phyloP scores from a whole-genome alignment of 2,888 invertebrate genomes.

The Tridacna crocea region DNA sequence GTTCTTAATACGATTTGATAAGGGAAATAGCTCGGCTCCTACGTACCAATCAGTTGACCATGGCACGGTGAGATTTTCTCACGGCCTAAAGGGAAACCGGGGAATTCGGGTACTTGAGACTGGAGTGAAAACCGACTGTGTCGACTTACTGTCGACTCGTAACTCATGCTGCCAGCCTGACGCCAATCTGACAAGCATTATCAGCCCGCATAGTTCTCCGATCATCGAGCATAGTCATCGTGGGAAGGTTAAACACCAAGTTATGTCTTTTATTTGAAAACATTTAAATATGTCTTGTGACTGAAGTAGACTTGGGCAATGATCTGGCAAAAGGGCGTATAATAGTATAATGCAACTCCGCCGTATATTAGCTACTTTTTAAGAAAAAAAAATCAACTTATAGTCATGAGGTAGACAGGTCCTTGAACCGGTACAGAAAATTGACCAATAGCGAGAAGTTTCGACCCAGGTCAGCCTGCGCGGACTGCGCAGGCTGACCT shows the following conservation, averaged over 20 bases:
- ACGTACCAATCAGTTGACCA: conserved; percentile 33
- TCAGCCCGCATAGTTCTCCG: conserved; percentile 5
- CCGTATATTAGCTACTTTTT: too few species aligned
- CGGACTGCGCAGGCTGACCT: too few species aligned
- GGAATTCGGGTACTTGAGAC: conserved; percentile 62
- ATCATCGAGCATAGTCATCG: not conserved
- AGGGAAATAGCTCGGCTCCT: conserved; percentile 39
- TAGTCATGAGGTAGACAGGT: too few species aligned
- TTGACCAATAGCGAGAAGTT: too few species aligned
- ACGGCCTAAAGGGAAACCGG: conserved; percentile 50
- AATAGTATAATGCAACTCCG: too few species aligned
- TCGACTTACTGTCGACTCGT: conserved; percentile 21
- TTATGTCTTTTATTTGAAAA: not conserved
- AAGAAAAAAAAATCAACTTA: too few species aligned
- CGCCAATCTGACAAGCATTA: conserved; percentile 31
- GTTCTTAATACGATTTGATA: conserved; percentile 49
- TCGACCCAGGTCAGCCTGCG: too few species aligned
- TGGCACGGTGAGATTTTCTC: conserved; percentile 60
- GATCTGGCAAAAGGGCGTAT: too few species aligned
- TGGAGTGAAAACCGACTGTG: conserved; percentile 4
- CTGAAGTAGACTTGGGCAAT: not conserved
- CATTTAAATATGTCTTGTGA: not conserved
- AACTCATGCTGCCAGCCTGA: conserved; percentile 21
- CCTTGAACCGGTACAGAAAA: too few species aligned
- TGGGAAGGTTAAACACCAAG: conserved; percentile 3